A percentile compares a stretch with the other conserved stretches of the same genome.
phyloP scores from a whole-genome alignment of 1,140 invertebrate species.

The Carposina sasakii region DNA sequence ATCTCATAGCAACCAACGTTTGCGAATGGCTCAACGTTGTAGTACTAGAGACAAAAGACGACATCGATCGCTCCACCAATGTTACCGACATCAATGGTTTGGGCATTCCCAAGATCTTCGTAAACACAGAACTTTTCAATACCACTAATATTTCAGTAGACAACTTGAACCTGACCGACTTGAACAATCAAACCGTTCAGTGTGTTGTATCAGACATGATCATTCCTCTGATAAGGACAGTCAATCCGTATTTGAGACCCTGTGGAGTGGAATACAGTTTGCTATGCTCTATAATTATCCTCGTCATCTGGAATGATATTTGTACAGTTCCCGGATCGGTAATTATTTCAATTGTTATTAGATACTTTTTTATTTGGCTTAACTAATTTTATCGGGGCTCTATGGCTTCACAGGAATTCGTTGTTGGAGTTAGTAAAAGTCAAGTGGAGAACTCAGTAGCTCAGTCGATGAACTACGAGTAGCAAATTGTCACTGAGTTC shows the following conservation, averaged over 20 bases:
- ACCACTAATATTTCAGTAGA: slow-evolving; percentile 27
- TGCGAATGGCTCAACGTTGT: slow-evolving; percentile 79
- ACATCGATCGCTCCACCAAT: slow-evolving; percentile 59
- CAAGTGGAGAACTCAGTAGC: too few species aligned
- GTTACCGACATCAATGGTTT: slow-evolving; percentile 45
- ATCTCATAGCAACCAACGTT: slow-evolving; percentile 74
- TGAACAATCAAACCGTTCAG: slow-evolving; percentile 35
- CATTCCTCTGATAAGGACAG: slow-evolving; percentile 75
- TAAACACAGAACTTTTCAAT: slow-evolving; percentile 37
- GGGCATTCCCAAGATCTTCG: slow-evolving; percentile 28
- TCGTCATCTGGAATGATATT: slow-evolving; percentile 77
- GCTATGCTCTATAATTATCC: slow-evolving; percentile 79
- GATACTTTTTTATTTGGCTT: too few species aligned
- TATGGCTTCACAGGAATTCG: too few species aligned
- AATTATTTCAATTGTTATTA: too few species aligned
- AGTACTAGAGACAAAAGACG: slow-evolving; percentile 77
- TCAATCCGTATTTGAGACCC: slow-evolving; percentile 79
- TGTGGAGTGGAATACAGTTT: slow-evolving; percentile 84
- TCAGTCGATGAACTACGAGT: too few species aligned
- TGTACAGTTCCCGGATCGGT: slow-evolving; percentile 73
- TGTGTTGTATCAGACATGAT: slow-evolving; percentile 74
- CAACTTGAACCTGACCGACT: slow-evolving; percentile 27
- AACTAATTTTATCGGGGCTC: too few species aligned
- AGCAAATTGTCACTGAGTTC: too few species aligned
- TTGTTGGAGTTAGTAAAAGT: too few species aligned